phyloP scores from a whole-genome alignment of 1,140 invertebrate genomes.

The Dreissena polymorpha region DNA sequence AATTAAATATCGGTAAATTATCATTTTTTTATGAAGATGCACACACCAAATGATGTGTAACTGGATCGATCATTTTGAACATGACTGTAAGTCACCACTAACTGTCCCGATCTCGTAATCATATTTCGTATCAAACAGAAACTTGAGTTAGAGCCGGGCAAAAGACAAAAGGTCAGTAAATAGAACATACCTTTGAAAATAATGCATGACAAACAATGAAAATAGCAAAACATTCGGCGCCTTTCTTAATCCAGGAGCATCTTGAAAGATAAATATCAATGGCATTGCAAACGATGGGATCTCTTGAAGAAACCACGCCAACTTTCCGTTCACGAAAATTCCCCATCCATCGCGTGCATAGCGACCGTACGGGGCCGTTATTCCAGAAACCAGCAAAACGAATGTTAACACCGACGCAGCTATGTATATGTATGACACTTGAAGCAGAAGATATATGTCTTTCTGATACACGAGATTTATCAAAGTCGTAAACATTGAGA shows the following conservation, averaged over 20 bases:
- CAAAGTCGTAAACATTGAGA: no score
- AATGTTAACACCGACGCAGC: neutral
- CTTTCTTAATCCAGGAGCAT: slow-evolving; percentile 48
- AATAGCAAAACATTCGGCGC: slow-evolving; percentile 75
- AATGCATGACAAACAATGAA: slow-evolving; percentile 78
- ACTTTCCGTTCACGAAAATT: slow-evolving; percentile 59
- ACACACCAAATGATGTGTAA: no score
- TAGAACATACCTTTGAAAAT: slow-evolving; percentile 79
- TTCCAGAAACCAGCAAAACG: slow-evolving; percentile 46
- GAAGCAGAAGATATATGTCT: neutral
- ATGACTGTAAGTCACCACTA: no score
- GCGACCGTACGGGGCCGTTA: slow-evolving; percentile 70
- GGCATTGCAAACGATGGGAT: slow-evolving; percentile 69
- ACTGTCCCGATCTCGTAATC: no score
- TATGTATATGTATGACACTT: slow-evolving; percentile 6
- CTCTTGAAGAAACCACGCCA: slow-evolving; percentile 76
- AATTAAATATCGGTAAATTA: no score
- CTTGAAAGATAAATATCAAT: slow-evolving; percentile 55
- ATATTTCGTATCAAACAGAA: no score
- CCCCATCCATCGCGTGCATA: slow-evolving; percentile 68
- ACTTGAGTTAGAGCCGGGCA: no score
- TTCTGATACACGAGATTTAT: neutral
- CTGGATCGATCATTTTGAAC: no score
- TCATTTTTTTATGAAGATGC: no score
- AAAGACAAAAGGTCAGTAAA: no score